Evolutionary conservation across 1,140 invertebrate species (phyloP).

Genomic region (Aphis craccivora): DNA sequence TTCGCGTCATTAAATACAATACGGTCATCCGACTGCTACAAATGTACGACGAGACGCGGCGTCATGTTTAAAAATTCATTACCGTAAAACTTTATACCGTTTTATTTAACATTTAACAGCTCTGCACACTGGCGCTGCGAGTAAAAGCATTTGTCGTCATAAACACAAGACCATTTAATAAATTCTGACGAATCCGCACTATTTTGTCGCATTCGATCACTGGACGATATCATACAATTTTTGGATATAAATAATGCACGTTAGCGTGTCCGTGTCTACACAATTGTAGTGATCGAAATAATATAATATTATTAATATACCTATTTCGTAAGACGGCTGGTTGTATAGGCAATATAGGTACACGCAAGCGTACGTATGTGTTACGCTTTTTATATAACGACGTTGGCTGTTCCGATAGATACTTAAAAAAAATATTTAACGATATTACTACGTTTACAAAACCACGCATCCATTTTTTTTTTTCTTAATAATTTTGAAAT

Average conservation of each 20-base stretch:
- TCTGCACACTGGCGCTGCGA: not conserved
- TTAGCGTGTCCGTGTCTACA: not conserved
- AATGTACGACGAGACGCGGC: not conserved
- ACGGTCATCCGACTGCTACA: not conserved
- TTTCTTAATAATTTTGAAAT: not conserved
- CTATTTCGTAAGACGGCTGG: not conserved
- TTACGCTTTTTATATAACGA: not conserved
- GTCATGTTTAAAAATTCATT: slow-evolving; percentile 8
- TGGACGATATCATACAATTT: no score
- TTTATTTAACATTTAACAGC: not conserved
- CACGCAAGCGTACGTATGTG: not conserved
- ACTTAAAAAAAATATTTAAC: not conserved
- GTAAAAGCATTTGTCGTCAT: not conserved
- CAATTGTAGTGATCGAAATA: no score
- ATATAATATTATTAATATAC: not conserved
- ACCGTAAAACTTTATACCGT: slow-evolving; percentile 3
- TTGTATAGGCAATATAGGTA: not conserved
- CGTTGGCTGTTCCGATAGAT: no score
- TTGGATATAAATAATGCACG: not conserved
- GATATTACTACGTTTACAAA: no score
- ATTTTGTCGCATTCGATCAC: not conserved
- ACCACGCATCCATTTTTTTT: not conserved
- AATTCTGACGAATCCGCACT: not conserved
- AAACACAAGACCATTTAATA: not conserved
- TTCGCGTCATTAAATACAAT: slow-evolving; percentile 15